A percentile compares a stretch with the other conserved stretches of the same genome.
These are phyloP conservation scores for Fissipunctia ypsillon DNA, from an alignment of 2,888 invertebrate genomes.

Conservation along the genomic window DNA sequence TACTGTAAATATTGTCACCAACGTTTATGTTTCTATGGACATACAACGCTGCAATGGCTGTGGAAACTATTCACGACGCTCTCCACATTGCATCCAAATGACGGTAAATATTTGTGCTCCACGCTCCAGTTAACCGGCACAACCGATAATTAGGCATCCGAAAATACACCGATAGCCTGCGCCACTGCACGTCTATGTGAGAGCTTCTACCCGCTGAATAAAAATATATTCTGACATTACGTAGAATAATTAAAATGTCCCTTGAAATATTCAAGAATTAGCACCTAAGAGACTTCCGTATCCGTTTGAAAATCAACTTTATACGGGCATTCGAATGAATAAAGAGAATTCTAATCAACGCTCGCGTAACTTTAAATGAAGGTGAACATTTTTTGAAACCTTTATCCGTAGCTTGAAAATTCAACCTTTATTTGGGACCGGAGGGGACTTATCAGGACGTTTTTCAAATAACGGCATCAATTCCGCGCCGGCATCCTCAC, in stretches of 20 bases:
- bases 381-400: conserved; percentile 82
- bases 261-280: conserved; percentile 46
- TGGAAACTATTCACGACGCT: conserved; percentile 60
- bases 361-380: conserved; percentile 81
- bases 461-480: conserved; percentile 85
- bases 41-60: conserved; percentile 42
- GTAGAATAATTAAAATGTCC: conserved; percentile 43
- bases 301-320: conserved; percentile 70
- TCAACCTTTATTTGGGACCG: conserved; percentile 81
- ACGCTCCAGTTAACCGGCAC: conserved; percentile 59
- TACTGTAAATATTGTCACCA: conserved; percentile 42
- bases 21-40: conserved; percentile 44
- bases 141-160: conserved; percentile 64
- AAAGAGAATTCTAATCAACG: conserved; percentile 80
- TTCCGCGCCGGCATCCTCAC: conserved; percentile 80
- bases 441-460: conserved; percentile 84
- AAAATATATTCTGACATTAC: conserved; percentile 37
- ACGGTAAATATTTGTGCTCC: conserved; percentile 61
- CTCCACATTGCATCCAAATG: conserved; percentile 65
- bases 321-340: conserved; percentile 72
- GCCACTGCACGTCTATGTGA: conserved; percentile 15
- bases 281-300: conserved; percentile 53
- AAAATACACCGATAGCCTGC: conserved; percentile 55
- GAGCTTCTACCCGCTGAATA: conserved; percentile 24
- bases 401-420: conserved; percentile 78